A percentile compares a stretch with the other conserved stretches of the same genome.
Conservation (phyloP, 1,140 invertebrate genomes). For the Zaprionus lachaisei region DNA sequence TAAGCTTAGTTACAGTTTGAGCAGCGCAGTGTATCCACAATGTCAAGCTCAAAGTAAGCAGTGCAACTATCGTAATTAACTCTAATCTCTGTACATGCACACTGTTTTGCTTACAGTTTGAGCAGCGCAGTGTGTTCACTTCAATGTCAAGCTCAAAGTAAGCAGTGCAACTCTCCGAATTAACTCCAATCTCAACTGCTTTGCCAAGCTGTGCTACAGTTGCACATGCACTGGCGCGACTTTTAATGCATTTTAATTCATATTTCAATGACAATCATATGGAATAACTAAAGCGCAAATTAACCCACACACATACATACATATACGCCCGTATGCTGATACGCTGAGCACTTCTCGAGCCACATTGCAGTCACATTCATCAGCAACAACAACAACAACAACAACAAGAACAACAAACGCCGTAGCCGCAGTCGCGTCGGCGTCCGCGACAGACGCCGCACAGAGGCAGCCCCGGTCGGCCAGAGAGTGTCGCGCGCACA, state of each 20-base stretch:
- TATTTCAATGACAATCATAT: slow-evolving; percentile 69
- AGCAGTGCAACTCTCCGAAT: not conserved
- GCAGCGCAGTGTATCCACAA: not conserved
- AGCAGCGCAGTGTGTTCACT: not conserved
- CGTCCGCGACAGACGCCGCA: not conserved
- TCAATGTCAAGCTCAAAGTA: slow-evolving; percentile 18
- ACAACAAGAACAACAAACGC: slow-evolving; percentile 2
- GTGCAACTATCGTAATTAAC: not conserved
- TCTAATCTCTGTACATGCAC: not conserved
- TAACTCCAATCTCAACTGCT: not conserved
- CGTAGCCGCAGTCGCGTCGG: slow-evolving; percentile 9
- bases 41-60: slow-evolving; percentile 12
- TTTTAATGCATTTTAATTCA: slow-evolving; percentile 62
- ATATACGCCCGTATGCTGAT: not conserved
- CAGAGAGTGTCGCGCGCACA: slow-evolving; percentile 52
- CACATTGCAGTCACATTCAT: slow-evolving; percentile 19
- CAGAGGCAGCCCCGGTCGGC: slow-evolving; percentile 29
- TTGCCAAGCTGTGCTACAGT: slow-evolving; percentile 2
- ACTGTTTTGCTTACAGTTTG: slow-evolving; percentile 18
- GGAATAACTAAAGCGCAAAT: slow-evolving; percentile 64
- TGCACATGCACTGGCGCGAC: slow-evolving; percentile 1
- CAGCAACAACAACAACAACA: slow-evolving; percentile 5
- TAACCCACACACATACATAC: slow-evolving; percentile 44
- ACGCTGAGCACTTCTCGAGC: slow-evolving; percentile 38
- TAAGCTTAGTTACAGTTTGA: slow-evolving; percentile 23